Evolutionary conservation across 53 echinoderm and acorn worm genomes (phyloP), one percentile per base, ranked within the genome.

Genomic region (Henricia sp.): DNA sequence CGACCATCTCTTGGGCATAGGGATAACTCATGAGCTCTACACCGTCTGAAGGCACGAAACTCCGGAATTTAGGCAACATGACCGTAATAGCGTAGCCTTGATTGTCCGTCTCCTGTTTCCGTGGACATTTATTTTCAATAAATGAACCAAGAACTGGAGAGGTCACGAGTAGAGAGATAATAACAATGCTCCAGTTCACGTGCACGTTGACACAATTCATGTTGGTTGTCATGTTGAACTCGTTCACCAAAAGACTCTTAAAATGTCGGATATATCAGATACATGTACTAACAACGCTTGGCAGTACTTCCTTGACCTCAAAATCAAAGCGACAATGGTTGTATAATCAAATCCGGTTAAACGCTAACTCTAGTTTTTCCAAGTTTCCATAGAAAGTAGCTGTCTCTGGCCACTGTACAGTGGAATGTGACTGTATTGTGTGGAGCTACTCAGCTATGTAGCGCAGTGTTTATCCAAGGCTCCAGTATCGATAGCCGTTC

Each of bases 1-100:
- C 37, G 25, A 89, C 93, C 95, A 95, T 95, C 52, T 95, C 88
- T 1, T 83, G 78, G 50, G 86, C 86, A 62, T 74, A 95, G 6
- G 95, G 95, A 58, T 94, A 87, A 6, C 58, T 48, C 11, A 83
- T 50, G 16, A 89, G 38, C 0, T 44, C 11, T 8, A 58, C 55
- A 21, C 40, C 25, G 52, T 83, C 33, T 2, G 32, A 14, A 35
- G 52, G 3, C 6, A 6, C 4, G 64, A 36, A 5, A 64, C 19
- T 28, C n/a, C n/a, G n/a, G n/a, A 48, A 29, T 17, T 23, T 21
- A 3, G 63, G 62, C 19, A 80, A 30, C 80, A 62, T 80, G 34
- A 64, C n/a, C 2, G 42, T 56, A 12, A 56, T 10, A 3, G 26
- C 76, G 29, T 13, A 41, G 23, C 39, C 27, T 13, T 29, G 59